These are phyloP conservation scores for Pangasianodon gigas DNA, from an alignment of 2,113 vertebrate genomes.

Conservation along the genomic window DNA sequence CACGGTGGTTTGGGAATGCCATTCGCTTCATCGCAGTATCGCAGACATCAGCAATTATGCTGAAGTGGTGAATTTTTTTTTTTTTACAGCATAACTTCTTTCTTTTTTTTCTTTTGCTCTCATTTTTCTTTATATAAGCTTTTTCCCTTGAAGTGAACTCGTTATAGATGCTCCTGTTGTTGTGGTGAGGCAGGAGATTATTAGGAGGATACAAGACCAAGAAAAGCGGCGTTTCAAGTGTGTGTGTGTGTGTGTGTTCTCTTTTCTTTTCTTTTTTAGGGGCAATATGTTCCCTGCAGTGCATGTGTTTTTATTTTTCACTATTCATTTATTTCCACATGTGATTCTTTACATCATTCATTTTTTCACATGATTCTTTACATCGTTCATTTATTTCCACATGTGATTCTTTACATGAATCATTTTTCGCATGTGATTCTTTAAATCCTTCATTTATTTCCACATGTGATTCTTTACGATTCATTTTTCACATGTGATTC, in stretches of 20 bases:
- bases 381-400: no score
- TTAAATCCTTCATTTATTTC: not conserved
- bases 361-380: not conserved
- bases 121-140: slow-evolving; percentile 58
- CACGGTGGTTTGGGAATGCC: slow-evolving; percentile 62
- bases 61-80: slow-evolving; percentile 64
- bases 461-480: not conserved
- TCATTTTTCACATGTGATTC: not conserved
- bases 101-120: slow-evolving; percentile 37
- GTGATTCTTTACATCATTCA: not conserved
- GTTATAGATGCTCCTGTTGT: slow-evolving; percentile 68
- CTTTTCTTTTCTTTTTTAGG: not conserved
- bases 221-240: slow-evolving; percentile 51
- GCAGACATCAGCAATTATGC: slow-evolving; percentile 72
- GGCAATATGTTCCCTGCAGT: not conserved
- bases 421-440: not conserved
- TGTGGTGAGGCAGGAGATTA: slow-evolving; percentile 66
- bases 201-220: slow-evolving; percentile 68
- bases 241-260: slow-evolving; percentile 18
- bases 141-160: slow-evolving; percentile 66
- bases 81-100: slow-evolving; percentile 41
- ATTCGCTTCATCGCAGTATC: slow-evolving; percentile 64
- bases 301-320: not conserved
- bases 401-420: not conserved
- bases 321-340: not conserved